Evolutionary conservation across 1,140 invertebrate species (phyloP).

Genomic region (Trinorchestia longiramus): DNA sequence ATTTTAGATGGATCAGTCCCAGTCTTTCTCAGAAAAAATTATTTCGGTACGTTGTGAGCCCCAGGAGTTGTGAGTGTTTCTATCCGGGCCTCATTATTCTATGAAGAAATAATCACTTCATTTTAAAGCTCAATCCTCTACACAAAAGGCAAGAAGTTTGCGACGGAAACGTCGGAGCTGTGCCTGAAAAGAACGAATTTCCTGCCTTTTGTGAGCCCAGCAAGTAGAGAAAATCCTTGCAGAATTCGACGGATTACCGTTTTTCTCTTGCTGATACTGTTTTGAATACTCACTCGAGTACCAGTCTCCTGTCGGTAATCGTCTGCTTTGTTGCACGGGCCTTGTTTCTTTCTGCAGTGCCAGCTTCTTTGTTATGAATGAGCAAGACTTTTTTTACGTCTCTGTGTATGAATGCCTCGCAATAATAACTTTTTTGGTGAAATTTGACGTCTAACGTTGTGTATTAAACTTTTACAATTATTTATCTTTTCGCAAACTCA

Average conservation of each 20-base stretch:
- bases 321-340: neutral
- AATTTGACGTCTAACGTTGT: neutral
- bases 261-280: neutral
- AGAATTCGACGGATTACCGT: constrained; percentile 10
- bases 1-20: neutral
- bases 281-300: neutral
- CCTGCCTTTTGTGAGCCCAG: constrained; percentile 36
- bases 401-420: neutral
- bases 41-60: neutral
- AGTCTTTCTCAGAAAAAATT: neutral
- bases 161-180: constrained; percentile 25
- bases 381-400: neutral
- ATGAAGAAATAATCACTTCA: neutral
- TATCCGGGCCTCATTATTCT: neutral
- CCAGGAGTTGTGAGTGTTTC: neutral
- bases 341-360: neutral
- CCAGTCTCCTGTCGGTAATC: neutral
- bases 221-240: constrained; percentile 24
- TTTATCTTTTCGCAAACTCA: neutral
- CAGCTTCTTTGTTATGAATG: neutral
- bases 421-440: neutral
- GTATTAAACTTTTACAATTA: neutral
- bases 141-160: neutral
- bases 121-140: neutral
- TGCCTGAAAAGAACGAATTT: constrained; percentile 51